These are phyloP conservation scores for Rana temporaria DNA, from an alignment of 2,113 vertebrate species.

Conservation along the genomic window DNA sequence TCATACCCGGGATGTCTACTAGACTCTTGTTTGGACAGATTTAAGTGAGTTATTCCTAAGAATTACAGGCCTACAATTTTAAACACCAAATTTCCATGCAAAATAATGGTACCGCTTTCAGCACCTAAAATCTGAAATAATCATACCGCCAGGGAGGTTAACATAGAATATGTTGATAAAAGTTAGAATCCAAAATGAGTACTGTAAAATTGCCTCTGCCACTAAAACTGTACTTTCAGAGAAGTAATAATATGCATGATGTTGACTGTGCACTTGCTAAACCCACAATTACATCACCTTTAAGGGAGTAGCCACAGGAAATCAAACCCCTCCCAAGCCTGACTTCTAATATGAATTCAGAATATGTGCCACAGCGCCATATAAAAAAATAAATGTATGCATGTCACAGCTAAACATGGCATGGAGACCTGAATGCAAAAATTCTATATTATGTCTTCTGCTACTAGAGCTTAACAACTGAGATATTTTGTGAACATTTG, in stretches of 20 bases:
- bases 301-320: slow-evolving; percentile 39
- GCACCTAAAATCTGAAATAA: no score
- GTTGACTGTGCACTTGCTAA: slow-evolving; percentile 38
- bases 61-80: no score
- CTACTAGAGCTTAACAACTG: slow-evolving; percentile 1
- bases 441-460: neutral
- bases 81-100: no score
- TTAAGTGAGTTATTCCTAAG: no score
- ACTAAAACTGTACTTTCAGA: slow-evolving; percentile 53
- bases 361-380: neutral
- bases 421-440: neutral
- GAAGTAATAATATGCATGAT: slow-evolving; percentile 34
- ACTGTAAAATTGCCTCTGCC: slow-evolving; percentile 55
- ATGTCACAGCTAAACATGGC: neutral
- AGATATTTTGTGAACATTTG: slow-evolving; percentile 7
- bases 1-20: no score
- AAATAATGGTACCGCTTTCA: no score
- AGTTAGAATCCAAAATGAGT: slow-evolving; percentile 5
- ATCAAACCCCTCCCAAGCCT: slow-evolving; percentile 32
- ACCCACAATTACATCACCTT: slow-evolving; percentile 40
- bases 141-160: no score
- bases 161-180: neutral
- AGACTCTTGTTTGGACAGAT: no score
- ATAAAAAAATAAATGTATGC: neutral
- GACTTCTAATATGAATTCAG: slow-evolving; percentile 23